phyloP scores from a whole-genome alignment of 2,113 vertebrate genomes.

The Pachyramphus minor region DNA sequence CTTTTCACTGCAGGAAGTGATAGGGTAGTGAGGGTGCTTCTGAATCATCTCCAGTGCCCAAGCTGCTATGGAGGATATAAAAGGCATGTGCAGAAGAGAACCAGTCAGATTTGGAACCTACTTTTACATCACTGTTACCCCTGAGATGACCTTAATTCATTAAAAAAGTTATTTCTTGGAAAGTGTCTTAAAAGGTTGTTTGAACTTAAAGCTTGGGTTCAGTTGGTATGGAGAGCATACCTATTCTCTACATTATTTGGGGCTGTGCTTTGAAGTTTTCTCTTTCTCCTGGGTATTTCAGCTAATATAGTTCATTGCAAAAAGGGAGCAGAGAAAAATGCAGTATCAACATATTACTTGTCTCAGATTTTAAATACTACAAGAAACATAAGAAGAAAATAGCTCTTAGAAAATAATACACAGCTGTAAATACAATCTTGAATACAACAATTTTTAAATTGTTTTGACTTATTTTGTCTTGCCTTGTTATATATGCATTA shows the following conservation, averaged over 20 bases:
- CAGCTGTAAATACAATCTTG: neutral
- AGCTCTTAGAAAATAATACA: neutral
- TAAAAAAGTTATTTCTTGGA: constrained; percentile 70
- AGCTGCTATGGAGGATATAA: neutral
- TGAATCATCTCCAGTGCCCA: constrained; percentile 8
- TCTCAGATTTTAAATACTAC: neutral
- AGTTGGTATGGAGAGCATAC: constrained; percentile 56
- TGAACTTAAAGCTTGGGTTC: constrained; percentile 59
- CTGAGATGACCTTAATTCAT: constrained; percentile 68
- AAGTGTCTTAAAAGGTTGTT: constrained; percentile 63
- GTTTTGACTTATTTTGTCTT: neutral
- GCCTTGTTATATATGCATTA: neutral
- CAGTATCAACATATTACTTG: constrained; percentile 34
- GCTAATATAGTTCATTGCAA: constrained; percentile 55
- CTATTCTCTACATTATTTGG: constrained; percentile 38
- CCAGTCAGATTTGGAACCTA: constrained; percentile 2
- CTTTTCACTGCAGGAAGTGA: neutral
- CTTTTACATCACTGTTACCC: constrained; percentile 51
- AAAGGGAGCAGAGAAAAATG: constrained; percentile 45
- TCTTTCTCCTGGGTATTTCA: constrained; percentile 60
- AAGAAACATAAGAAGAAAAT: neutral
- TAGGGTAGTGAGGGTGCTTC: neutral
- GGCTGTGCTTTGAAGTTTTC: constrained; percentile 60
- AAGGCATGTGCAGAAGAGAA: neutral
- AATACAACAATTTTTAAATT: neutral